A percentile compares a stretch with the other conserved stretches of the same genome.
phyloP scores from a whole-genome alignment of 2,888 invertebrate genomes.

The Netelia inedita region DNA sequence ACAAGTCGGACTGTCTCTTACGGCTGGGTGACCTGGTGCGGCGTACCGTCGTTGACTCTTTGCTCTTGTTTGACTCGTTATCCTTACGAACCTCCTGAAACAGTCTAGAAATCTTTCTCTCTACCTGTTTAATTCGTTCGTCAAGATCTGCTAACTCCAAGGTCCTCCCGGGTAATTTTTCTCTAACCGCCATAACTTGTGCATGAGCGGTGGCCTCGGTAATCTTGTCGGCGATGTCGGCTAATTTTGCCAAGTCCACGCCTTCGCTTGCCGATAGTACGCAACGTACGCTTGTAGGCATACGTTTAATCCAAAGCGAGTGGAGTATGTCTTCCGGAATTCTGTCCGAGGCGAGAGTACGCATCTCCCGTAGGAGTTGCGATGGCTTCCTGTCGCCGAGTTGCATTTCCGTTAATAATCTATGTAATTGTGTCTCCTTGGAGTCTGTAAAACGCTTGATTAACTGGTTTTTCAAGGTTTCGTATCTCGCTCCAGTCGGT shows the following conservation, averaged over 20 bases:
- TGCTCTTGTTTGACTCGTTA: background rate
- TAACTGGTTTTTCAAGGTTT: slow-evolving; percentile 57
- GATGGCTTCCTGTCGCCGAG: slow-evolving; percentile 69
- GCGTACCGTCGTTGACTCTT: slow-evolving; percentile 18
- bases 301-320: slow-evolving; percentile 62
- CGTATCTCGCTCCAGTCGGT: slow-evolving; percentile 59
- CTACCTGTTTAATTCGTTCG: background rate
- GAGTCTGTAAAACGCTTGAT: slow-evolving; percentile 65
- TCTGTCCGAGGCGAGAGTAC: slow-evolving; percentile 52
- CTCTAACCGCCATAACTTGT: slow-evolving; percentile 54
- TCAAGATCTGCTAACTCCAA: background rate
- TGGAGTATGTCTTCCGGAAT: slow-evolving; percentile 60
- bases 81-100: background rate
- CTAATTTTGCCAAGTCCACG: slow-evolving; percentile 38
- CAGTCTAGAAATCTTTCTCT: background rate
- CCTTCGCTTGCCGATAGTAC: slow-evolving; percentile 42
- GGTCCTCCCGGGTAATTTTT: background rate
- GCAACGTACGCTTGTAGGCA: slow-evolving; percentile 49
- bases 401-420: slow-evolving; percentile 63
- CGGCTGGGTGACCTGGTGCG: background rate
- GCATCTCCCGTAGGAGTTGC: slow-evolving; percentile 68
- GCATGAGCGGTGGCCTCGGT: slow-evolving; percentile 37
- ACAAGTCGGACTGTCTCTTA: background rate
- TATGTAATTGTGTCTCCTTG: slow-evolving; percentile 52
- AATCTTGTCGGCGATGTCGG: slow-evolving; percentile 59